A percentile compares a stretch with the other conserved stretches of the same genome.
Conservation (phyloP, 2,888 invertebrate genomes). For the Heliconius hortense region DNA sequence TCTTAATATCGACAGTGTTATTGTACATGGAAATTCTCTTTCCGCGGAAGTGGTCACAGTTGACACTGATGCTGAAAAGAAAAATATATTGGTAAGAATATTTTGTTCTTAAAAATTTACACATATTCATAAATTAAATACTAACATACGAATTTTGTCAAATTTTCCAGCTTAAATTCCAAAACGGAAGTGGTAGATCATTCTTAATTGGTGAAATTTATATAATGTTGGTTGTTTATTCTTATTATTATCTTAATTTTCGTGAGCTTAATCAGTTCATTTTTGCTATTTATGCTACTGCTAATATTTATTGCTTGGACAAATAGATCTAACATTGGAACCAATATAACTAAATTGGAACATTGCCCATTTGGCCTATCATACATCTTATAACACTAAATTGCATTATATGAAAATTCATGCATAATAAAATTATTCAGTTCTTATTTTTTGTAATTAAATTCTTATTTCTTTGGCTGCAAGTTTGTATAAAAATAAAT, state of each 20-base stretch:
- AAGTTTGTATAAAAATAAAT: background rate
- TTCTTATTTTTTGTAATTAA: background rate
- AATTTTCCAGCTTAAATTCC: background rate
- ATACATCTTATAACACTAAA: background rate
- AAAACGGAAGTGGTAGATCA: background rate
- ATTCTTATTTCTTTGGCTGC: background rate
- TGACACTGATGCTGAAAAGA: constrained; percentile 60
- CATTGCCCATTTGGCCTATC: constrained; percentile 16
- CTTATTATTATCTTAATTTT: background rate
- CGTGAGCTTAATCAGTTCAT: background rate
- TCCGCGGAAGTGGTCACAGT: constrained; percentile 87
- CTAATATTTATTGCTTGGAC: background rate
- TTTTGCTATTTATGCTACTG: background rate
- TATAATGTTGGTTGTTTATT: background rate
- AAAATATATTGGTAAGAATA: constrained; percentile 73
- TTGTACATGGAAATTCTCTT: constrained; percentile 85
- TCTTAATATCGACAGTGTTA: constrained; percentile 85
- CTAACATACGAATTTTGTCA: background rate
- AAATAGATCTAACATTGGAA: constrained; percentile 15
- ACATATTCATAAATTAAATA: background rate
- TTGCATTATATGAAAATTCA: background rate
- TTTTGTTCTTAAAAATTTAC: background rate
- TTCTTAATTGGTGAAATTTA: background rate
- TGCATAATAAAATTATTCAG: background rate
- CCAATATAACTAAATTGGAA: constrained; percentile 12